Evolutionary conservation across 2,888 invertebrate species (phyloP).

Genomic region (Tipula lateralis): DNA sequence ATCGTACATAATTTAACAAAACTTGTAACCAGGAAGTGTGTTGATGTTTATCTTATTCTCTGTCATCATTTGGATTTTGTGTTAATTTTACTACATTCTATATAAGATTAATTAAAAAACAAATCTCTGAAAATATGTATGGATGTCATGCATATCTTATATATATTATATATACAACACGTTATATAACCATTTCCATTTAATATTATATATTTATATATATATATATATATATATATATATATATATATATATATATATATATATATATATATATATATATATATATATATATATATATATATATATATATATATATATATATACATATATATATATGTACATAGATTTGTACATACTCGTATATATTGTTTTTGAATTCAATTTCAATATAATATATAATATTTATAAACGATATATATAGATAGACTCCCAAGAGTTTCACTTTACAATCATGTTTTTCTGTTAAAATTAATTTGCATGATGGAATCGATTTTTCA

Average conservation of each 20-base stretch:
- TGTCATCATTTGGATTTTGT: slow-evolving; percentile 19
- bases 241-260: too few species aligned
- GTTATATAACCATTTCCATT: neutral
- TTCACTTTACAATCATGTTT: neutral
- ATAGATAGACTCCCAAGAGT: slow-evolving; percentile 3
- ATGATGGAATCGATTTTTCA: slow-evolving; percentile 24
- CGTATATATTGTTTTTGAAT: neutral
- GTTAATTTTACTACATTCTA: neutral
- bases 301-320: too few species aligned
- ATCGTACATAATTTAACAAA: neutral
- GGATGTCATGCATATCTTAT: neutral
- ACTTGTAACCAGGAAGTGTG: slow-evolving; percentile 1
- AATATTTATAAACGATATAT: too few species aligned
- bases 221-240: neutral
- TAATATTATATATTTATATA: neutral
- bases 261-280: too few species aligned
- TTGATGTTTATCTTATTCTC: slow-evolving; percentile 11
- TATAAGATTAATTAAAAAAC: neutral
- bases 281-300: too few species aligned
- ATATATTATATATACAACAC: neutral
- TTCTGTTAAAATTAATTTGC: slow-evolving; percentile 4
- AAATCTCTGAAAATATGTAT: neutral
- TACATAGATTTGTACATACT: neutral
- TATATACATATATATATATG: too few species aligned
- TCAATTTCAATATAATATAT: neutral